A percentile compares a stretch with the other conserved stretches of the same genome.
These are phyloP conservation scores for Ceratotherium simum DNA, from an alignment of 2,113 vertebrate genomes.

Conservation along the genomic window DNA sequence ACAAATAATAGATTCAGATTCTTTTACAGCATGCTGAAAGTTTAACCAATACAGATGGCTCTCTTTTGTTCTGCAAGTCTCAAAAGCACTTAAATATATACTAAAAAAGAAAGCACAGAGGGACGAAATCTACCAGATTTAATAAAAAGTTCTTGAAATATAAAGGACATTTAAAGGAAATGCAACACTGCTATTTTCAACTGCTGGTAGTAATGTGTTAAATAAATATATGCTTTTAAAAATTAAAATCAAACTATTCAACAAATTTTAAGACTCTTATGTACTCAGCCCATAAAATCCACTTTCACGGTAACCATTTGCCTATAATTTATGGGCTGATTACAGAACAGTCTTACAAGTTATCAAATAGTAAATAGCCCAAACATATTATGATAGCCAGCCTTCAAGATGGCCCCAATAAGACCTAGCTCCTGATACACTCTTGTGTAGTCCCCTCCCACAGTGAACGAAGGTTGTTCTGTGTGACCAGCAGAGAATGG, in stretches of 20 bases:
- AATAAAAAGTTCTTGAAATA: slow-evolving; percentile 44
- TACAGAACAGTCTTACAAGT: slow-evolving; percentile 20
- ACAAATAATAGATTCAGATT: slow-evolving; percentile 10
- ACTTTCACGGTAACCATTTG: too few relatives aligned
- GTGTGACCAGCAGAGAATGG: not conserved
- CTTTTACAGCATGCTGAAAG: not conserved
- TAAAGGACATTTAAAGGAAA: slow-evolving; percentile 3
- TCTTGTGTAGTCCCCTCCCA: not conserved
- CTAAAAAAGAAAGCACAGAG: not conserved
- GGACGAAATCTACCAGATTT: not conserved
- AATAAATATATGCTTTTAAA: not conserved
- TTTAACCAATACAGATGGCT: not conserved
- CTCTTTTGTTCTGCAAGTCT: not conserved
- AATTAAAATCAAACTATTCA: too few relatives aligned
- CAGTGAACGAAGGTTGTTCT: not conserved
- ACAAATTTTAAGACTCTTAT: too few relatives aligned
- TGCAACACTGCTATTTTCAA: not conserved
- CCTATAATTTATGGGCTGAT: slow-evolving; percentile 25
- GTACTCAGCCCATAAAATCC: too few relatives aligned
- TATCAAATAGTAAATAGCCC: not conserved
- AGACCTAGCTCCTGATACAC: not conserved
- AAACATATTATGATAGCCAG: not conserved
- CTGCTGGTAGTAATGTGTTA: not conserved
- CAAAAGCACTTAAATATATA: not conserved
- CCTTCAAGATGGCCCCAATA: not conserved